Evolutionary conservation across 1,140 invertebrate genomes (phyloP).

Genomic region (Camponotus pennsylvanicus): DNA sequence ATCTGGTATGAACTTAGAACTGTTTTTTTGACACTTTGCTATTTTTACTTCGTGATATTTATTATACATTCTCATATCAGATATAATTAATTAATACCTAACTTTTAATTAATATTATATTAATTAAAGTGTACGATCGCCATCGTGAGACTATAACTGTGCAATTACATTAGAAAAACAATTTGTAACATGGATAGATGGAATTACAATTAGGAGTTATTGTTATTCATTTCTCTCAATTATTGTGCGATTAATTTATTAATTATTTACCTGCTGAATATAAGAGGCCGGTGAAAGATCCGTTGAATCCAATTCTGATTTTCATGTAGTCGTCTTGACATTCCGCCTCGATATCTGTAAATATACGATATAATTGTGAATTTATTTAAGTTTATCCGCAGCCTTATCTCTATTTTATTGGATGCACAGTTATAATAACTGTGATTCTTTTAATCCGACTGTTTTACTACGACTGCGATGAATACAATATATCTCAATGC

Average conservation of each 20-base stretch:
- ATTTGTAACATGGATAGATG: neutral
- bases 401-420: neutral
- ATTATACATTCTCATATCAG: neutral
- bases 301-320: constrained; percentile 96
- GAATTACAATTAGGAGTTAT: neutral
- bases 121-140: neutral
- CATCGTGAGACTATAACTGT: neutral
- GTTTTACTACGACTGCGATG: neutral
- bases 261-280: constrained; percentile 92
- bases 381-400: too few relatives aligned
- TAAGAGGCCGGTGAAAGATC: constrained; percentile 94
- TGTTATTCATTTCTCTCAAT: neutral
- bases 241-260: neutral
- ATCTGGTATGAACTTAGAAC: neutral
- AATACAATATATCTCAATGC: neutral
- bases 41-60: constrained; percentile 29
- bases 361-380: neutral
- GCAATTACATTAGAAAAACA: neutral
- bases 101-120: neutral
- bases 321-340: constrained; percentile 99
- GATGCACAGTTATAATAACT: neutral
- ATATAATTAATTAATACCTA: neutral
- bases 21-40: neutral
- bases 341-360: constrained; percentile 96
- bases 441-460: neutral